Evolutionary conservation across 2,113 vertebrate genomes (phyloP).

Genomic region (Phylloscopus trochilus): DNA sequence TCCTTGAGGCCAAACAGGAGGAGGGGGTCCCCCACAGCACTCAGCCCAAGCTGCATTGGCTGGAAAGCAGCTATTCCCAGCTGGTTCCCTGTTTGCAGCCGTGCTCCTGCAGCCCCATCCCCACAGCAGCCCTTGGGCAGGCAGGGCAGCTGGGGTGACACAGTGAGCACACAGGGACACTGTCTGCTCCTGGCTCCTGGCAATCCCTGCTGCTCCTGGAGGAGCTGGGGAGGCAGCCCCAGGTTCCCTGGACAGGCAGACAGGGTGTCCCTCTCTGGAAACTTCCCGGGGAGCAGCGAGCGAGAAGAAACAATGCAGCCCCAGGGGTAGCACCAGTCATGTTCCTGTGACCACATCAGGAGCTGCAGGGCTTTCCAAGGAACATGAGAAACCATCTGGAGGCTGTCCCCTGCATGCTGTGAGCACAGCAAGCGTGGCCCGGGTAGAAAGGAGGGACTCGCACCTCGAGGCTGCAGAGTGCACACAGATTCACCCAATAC

Average conservation of each 20-base stretch:
- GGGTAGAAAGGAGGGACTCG: background rate
- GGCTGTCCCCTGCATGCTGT: rapidly evolving
- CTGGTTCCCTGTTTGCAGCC: rapidly evolving
- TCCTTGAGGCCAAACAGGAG: conserved; percentile 48
- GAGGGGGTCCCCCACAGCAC: background rate
- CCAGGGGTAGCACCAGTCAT: background rate
- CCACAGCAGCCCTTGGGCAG: background rate
- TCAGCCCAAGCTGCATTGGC: background rate
- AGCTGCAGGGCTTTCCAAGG: background rate
- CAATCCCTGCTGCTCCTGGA: rapidly evolving
- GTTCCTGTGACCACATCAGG: rapidly evolving
- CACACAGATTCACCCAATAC: background rate
- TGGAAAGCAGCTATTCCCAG: background rate
- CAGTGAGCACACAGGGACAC: background rate
- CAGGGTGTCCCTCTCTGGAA: background rate
- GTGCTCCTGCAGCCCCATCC: background rate
- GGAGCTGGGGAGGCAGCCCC: rapidly evolving
- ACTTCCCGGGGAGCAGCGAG: rapidly evolving
- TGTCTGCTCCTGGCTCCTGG: background rate
- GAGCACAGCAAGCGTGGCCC: background rate
- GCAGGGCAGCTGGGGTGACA: rapidly evolving
- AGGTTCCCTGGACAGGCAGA: rapidly evolving
- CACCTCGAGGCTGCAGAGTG: background rate
- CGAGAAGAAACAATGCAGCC: rapidly evolving
- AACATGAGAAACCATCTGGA: background rate